These are phyloP conservation scores for Catharus bicknelli DNA, from an alignment of 2,113 vertebrate species.

Conservation along the genomic window DNA sequence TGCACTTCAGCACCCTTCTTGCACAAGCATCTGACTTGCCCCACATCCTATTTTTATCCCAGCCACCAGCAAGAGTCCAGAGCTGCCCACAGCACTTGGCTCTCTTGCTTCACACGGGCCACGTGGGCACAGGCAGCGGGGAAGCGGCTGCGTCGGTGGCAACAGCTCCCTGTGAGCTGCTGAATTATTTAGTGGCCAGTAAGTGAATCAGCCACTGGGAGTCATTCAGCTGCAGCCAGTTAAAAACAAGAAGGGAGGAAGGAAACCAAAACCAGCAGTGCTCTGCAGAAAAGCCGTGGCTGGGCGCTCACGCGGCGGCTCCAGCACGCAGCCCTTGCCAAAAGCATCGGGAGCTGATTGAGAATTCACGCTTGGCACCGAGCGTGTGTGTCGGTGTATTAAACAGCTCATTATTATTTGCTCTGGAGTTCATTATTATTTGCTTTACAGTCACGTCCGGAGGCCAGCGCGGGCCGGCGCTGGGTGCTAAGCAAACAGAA, in stretches of 20 bases:
- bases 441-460: conserved; percentile 46
- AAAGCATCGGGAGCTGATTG: not conserved
- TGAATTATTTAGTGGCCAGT: conserved; percentile 57
- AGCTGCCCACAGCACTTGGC: not conserved
- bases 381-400: not conserved
- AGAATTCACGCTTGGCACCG: not conserved
- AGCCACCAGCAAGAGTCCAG: not conserved
- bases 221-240: conserved; percentile 46
- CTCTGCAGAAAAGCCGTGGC: not conserved
- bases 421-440: conserved; percentile 60
- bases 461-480: not conserved
- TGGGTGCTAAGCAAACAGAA: conserved; percentile 39
- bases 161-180: conserved; percentile 37
- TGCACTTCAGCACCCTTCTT: not conserved
- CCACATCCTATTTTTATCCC: conserved; percentile 38
- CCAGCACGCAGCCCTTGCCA: conserved; percentile 30
- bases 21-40: not conserved
- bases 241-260: conserved; percentile 32
- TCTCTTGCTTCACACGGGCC: conserved; percentile 2
- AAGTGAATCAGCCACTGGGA: conserved; percentile 55
- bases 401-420: conserved; percentile 64
- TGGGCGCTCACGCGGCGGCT: not conserved
- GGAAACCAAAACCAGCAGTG: conserved; percentile 31
- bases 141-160: not conserved
- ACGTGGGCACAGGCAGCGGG: not conserved